Evolutionary conservation across 2,113 vertebrate genomes (phyloP).

Genomic region (Calyptommatus sinebrachiatus): DNA sequence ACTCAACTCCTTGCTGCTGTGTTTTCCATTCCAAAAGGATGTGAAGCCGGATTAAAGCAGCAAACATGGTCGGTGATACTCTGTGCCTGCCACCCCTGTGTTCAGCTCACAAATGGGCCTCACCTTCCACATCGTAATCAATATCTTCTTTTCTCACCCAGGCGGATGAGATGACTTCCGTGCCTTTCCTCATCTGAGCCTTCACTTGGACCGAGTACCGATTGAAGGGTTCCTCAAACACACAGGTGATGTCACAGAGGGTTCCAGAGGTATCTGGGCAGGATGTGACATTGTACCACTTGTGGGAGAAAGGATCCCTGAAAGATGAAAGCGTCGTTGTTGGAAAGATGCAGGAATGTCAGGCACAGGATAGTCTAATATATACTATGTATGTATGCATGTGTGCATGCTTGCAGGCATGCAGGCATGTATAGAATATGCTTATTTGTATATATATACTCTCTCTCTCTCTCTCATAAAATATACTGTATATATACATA

Average conservation of each 20-base stretch:
- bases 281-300: slow-evolving; percentile 52
- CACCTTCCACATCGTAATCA: slow-evolving; percentile 66
- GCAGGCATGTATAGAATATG: too few species aligned
- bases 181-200: background rate
- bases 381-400: too few species aligned
- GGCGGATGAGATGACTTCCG: background rate
- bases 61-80: too few species aligned
- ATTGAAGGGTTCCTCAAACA: slow-evolving; percentile 44
- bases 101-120: background rate
- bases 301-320: slow-evolving; percentile 25
- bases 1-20: too few species aligned
- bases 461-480: too few species aligned
- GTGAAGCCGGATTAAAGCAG: too few species aligned
- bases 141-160: slow-evolving; percentile 54
- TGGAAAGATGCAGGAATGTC: background rate
- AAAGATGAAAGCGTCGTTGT: background rate
- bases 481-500: too few species aligned
- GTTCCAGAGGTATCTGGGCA: slow-evolving; percentile 54
- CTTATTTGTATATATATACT: too few species aligned
- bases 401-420: too few species aligned
- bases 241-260: slow-evolving; percentile 68
- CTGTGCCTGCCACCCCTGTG: too few species aligned
- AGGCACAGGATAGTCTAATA: background rate
- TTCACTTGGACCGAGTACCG: slow-evolving; percentile 59
- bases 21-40: too few species aligned